phyloP scores from a whole-genome alignment of 92 coral and sea anemone species.

The Parazoanthus swiftii region DNA sequence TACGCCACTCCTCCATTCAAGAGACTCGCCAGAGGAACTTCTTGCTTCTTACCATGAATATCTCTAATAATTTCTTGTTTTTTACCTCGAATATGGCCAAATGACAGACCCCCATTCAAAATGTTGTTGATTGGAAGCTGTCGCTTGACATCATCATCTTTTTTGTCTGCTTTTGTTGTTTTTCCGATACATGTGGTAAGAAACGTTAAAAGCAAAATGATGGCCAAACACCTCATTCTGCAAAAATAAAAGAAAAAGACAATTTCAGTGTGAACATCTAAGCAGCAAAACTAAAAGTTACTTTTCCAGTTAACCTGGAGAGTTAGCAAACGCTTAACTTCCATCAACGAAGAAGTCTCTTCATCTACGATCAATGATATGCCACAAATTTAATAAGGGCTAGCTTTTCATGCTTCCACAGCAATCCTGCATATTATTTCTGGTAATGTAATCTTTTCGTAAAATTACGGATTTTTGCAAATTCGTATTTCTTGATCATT shows the following conservation, averaged over 20 bases:
- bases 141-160: not conserved
- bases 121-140: conserved; percentile 6
- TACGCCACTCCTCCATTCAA: conserved; percentile 21
- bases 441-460: no score
- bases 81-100: conserved; percentile 29
- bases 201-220: conserved; percentile 19
- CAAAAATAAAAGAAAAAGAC: not conserved
- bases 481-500: no score
- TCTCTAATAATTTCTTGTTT: conserved; percentile 20
- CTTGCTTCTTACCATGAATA: conserved; percentile 30
- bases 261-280: not conserved
- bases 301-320: no score
- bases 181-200: conserved; percentile 8
- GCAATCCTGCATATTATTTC: no score
- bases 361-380: no score
- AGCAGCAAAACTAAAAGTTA: no score
- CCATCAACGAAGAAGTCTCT: no score
- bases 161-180: not conserved
- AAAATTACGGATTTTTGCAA: no score
- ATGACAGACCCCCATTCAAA: conserved; percentile 13
- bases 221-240: conserved; percentile 17
- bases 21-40: conserved; percentile 4
- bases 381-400: no score
- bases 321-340: no score
- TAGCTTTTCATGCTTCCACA: no score